A percentile compares a stretch with the other conserved stretches of the same genome.
Evolutionary conservation across 2,888 invertebrate species (phyloP).

Genomic region (Nephrotoma guestfalica): DNA sequence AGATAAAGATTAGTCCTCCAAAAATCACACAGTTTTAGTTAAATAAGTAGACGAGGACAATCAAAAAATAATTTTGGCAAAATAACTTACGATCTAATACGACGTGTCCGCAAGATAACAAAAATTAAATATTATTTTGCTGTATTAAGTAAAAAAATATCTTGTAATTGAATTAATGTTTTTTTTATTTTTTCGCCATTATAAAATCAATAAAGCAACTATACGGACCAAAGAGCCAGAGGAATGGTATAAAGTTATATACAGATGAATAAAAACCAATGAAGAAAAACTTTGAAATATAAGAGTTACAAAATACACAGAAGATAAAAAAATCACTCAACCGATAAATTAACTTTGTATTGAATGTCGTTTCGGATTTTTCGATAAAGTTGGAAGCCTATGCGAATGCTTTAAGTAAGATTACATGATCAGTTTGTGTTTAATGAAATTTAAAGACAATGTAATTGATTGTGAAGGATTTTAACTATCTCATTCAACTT

Average conservation of each 20-base stretch:
- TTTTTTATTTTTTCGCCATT: background rate
- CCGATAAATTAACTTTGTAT: background rate
- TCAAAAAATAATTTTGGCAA: no score
- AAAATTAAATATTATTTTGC: background rate
- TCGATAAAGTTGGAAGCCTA: background rate
- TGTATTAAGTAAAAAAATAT: background rate
- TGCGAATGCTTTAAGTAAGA: background rate
- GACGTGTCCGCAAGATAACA: no score
- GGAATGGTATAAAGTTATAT: background rate
- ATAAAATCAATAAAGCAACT: background rate
- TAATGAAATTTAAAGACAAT: background rate
- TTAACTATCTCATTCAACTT: no score
- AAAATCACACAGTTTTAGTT: no score
- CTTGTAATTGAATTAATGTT: background rate
- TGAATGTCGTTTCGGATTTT: background rate
- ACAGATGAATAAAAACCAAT: background rate
- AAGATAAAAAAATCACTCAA: background rate
- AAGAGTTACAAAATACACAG: background rate
- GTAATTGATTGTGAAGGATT: background rate
- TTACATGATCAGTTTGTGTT: background rate
- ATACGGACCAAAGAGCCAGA: background rate
- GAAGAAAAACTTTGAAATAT: background rate
- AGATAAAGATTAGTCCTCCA: no score
- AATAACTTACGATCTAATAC: no score
- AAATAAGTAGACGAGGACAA: no score